Evolutionary conservation across 2,888 invertebrate species (phyloP).

Genomic region (Pantelozetes paolii): DNA sequence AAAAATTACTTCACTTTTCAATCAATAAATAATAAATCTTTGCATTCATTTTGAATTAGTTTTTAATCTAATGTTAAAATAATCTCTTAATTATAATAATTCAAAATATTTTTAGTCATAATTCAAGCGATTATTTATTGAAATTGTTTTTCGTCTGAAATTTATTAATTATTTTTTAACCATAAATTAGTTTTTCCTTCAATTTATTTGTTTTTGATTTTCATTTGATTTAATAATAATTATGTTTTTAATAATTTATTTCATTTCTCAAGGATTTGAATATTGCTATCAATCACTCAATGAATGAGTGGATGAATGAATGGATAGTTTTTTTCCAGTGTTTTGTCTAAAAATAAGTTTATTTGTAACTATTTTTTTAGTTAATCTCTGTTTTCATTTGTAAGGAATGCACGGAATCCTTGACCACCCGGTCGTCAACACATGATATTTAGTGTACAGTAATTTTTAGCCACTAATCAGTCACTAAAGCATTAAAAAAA

Average conservation of each 20-base stretch:
- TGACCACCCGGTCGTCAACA: constrained; percentile 1
- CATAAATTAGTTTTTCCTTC: background rate
- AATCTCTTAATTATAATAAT: background rate
- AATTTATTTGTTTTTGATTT: background rate
- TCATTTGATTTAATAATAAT: background rate
- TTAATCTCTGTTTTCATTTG: background rate
- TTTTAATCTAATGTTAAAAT: background rate
- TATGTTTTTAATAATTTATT: background rate
- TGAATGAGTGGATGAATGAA: background rate
- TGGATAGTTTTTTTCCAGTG: background rate
- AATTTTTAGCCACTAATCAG: background rate
- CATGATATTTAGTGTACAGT: background rate
- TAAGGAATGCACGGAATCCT: background rate
- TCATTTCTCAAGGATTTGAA: background rate
- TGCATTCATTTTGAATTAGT: background rate
- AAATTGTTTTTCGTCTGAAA: background rate
- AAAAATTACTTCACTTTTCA: background rate
- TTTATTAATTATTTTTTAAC: too few relatives aligned
- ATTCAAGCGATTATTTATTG: background rate
- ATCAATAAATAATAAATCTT: background rate
- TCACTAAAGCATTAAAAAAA: background rate
- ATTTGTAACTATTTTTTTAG: background rate
- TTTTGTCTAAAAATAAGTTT: background rate
- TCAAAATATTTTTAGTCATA: background rate
- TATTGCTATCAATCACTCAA: background rate